These are phyloP conservation scores for Valencia hispanica DNA, from an alignment of 2,797 vertebrate species.

Conservation along the genomic window DNA sequence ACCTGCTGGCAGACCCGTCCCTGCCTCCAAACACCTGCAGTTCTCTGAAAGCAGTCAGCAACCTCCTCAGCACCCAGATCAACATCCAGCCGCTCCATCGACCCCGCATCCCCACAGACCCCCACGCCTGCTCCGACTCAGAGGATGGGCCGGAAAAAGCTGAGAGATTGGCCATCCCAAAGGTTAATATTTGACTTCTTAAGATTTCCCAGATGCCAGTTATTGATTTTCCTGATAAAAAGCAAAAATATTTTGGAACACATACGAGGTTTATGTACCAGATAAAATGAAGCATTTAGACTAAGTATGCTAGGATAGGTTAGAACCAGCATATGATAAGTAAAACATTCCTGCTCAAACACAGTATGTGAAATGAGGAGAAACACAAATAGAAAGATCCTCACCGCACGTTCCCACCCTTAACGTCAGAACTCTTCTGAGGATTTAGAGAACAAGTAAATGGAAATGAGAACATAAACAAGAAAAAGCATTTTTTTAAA, in stretches of 20 bases:
- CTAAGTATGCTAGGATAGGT: not conserved
- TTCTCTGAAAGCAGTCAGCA: conserved; percentile 94
- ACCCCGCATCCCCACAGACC: conserved; percentile 81
- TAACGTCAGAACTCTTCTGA: too few relatives aligned
- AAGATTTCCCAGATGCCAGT: not conserved
- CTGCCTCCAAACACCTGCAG: conserved; percentile 94
- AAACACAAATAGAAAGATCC: too few relatives aligned
- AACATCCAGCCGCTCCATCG: conserved; percentile 93
- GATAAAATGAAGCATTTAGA: not conserved
- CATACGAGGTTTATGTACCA: not conserved
- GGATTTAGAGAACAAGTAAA: too few relatives aligned
- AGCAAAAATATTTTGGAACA: not conserved
- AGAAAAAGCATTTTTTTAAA: too few relatives aligned
- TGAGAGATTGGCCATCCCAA: conserved; percentile 91
- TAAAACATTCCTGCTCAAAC: too few relatives aligned
- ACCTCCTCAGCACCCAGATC: conserved; percentile 93
- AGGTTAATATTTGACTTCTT: conserved; percentile 76
- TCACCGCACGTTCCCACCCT: too few relatives aligned
- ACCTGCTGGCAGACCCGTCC: conserved; percentile 93
- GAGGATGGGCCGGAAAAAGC: conserved; percentile 88
- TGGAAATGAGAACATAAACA: too few relatives aligned
- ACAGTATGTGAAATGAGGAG: too few relatives aligned
- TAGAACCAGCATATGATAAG: too few relatives aligned
- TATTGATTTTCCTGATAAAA: too few relatives aligned
- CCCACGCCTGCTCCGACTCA: conserved; percentile 89